Evolutionary conservation across 1,140 invertebrate species (phyloP).

Genomic region (Magallana angulata): DNA sequence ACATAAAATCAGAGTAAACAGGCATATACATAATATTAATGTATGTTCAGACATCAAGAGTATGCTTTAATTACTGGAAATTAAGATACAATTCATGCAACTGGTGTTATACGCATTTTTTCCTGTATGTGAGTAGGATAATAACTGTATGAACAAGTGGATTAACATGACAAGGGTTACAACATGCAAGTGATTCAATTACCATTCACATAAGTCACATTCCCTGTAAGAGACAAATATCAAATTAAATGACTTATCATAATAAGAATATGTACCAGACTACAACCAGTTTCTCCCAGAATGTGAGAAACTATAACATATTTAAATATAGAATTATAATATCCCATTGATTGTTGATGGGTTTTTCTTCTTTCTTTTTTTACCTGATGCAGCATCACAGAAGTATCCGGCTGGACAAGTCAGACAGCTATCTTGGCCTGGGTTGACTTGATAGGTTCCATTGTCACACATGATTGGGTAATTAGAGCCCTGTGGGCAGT

Average conservation of each 20-base stretch:
- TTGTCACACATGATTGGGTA: conserved; percentile 70
- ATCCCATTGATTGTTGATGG: too few species aligned
- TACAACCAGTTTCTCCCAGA: not conserved
- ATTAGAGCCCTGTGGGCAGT: conserved; percentile 68
- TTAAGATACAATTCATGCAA: too few species aligned
- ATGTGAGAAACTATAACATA: not conserved
- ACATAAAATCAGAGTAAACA: too few species aligned
- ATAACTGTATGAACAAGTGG: not conserved
- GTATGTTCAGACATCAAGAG: too few species aligned
- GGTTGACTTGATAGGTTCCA: conserved; percentile 74
- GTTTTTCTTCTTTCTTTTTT: not conserved
- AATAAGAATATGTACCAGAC: not conserved
- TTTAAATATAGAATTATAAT: too few species aligned
- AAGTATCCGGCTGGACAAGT: conserved; percentile 74
- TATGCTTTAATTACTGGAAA: too few species aligned
- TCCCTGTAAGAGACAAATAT: conserved; percentile 54
- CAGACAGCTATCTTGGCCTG: conserved; percentile 65
- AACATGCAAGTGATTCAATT: conserved; percentile 43
- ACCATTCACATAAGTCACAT: conserved; percentile 59
- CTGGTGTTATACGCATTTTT: too few species aligned
- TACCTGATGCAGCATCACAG: conserved; percentile 66
- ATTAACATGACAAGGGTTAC: not conserved
- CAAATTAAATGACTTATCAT: not conserved
- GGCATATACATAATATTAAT: too few species aligned
- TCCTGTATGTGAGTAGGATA: too few species aligned